Evolutionary conservation across 1,140 invertebrate species (phyloP), one percentile per base, ranked within the genome.

Genomic region (Drosophila ohnishii): DNA sequence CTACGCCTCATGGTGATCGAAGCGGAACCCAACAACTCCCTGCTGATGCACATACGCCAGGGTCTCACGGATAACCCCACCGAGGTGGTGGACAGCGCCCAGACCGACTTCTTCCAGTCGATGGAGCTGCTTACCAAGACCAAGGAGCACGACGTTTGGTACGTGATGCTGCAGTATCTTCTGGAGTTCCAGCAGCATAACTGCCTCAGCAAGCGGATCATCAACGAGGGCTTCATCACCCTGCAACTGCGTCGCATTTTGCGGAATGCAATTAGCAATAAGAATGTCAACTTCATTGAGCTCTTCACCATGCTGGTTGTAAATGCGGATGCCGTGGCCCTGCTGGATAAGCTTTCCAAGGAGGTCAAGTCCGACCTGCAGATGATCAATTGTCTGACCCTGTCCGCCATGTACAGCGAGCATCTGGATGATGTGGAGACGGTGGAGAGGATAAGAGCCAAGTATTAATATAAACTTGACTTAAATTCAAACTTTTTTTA

Each of bases 361-460:
- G 86, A 91, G 35, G 61, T 91, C 9, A 91, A 89, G 61, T 80
- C 80, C 0, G 90, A 90, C 65, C 79, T 86, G 34, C 88, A 90
- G 32, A 90, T 74, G 45, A 78, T 91, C 10, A 83, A 90, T 37
- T 85, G 82, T 40, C 70, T 91, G 2, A 91, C 80, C 2, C 66
- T 92, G 6, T 83, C 86, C 1, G 90, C 91, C 56, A 91, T 90
- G 89, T 91, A 91, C 64, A 73, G 75, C 45, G 75, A 82, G 10
- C 60, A 86, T 25, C 69, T 81, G 11, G 83, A 78, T 5, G 81
- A 91, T 22, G 66, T 53, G 35, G 78, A 74, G 8, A 71, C 72
- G 32, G 80, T 90, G 7, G 51, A 80, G 51, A 51, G 35, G 7
- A 67, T 91, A 48, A 75, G 86, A 0, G 75, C 66, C 19, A 90